These are phyloP conservation scores for Palaemon carinicauda DNA, from an alignment of 1,140 invertebrate genomes.

Conservation along the genomic window DNA sequence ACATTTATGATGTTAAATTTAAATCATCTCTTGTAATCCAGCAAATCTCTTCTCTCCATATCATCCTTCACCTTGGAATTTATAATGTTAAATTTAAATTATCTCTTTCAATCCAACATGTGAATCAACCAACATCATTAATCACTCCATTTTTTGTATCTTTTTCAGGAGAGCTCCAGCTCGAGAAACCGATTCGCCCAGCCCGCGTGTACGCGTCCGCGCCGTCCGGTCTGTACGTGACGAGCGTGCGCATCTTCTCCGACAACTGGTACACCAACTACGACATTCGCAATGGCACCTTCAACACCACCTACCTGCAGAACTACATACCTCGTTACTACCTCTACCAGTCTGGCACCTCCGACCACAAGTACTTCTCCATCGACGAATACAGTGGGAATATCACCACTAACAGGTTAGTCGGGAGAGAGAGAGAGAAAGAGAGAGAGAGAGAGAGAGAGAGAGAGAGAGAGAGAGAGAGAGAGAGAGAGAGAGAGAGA, in stretches of 20 bases:
- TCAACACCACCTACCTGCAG: not conserved
- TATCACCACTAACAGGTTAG: conserved; percentile 30
- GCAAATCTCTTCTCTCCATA: no score
- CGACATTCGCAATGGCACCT: not conserved
- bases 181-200: conserved; percentile 4
- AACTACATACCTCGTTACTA: not conserved
- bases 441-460: no score
- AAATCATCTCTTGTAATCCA: no score
- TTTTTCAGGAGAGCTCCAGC: not conserved
- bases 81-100: no score
- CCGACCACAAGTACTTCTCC: conserved; percentile 18
- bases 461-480: no score
- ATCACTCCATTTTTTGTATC: no score
- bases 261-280: not conserved
- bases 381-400: conserved; percentile 11
- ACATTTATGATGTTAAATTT: no score
- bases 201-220: conserved; percentile 17
- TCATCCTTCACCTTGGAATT: no score
- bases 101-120: no score
- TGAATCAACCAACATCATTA: no score
- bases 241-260: not conserved
- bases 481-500: no score
- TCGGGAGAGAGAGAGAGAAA: no score
- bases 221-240: conserved; percentile 11
- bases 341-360: not conserved